Evolutionary conservation across 1,140 invertebrate genomes (phyloP), one percentile per base, ranked within the genome.

Genomic region (Caerostris extrusa): DNA sequence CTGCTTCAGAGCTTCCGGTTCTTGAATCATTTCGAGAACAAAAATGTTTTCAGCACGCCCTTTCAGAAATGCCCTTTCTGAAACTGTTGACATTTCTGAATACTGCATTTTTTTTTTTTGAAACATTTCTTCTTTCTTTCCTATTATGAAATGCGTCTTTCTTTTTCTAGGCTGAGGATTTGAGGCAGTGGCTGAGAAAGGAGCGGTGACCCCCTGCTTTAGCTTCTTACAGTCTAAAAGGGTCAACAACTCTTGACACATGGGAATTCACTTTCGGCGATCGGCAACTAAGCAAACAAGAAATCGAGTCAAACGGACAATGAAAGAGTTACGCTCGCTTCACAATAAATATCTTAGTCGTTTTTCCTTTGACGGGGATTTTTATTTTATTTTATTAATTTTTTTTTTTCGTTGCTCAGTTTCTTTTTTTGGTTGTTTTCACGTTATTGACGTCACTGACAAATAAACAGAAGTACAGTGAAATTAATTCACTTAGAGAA

Each of bases 241-340:
- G 92, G 92, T 93, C 92, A 93, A 93, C 92, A 93, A 88, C 92
- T 93, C 92, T 93, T 93, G 92, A 88, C 92, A 89, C 69, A 81
- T 55, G 85, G 86, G 85, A 93, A 93, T 93, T 67, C 92, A 93
- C 92, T 93, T 77, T 81, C 92, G 60, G 92, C 81, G 92, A 93
- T 93, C 92, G 34, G 91, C 71, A 91, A 83, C 90, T 91, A 19
- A 69, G 91, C 92, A 93, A 93, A 93, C 86, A 93, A 93, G 64
- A 92, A 92, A 92, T 92, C 82, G 61, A 92, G 91, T 92, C 91
- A 92, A 69, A 81, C 50, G 92, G 86, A 93, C 92, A 93, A 89
- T 93, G 67, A 93, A 93, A 93, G 92, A 93, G 92, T 93, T 93
- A 88, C 92, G 92, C 64, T 89, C 19, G 91, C 83, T 67, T 50